Base-by-base conservation (phyloP, 2,888 invertebrate species). In the Meiosimyza platycephala region DNA sequence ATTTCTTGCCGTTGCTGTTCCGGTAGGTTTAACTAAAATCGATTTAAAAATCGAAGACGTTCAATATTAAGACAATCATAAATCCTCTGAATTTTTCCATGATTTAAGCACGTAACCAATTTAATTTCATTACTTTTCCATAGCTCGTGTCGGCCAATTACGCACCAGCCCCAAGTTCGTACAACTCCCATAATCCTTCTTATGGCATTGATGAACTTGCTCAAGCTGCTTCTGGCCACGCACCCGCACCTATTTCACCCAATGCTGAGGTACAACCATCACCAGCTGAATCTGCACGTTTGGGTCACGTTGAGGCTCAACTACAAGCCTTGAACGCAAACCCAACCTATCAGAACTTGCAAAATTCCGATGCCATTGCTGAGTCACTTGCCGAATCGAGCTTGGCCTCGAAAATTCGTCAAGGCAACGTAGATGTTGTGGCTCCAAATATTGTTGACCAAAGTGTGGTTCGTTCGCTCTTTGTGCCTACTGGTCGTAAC, bases 361-460 rank as follows among this genome's bases (percentile, higher is more conserved):
- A 83, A 77, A 84, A 82, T 76, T 83, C 84, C 51, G 84, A 85
- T 69, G 81, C 84, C 22, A 83, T 86, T 71, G 82, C 83, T 72
- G 85, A 85, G n/a, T 80, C 84, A 0, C 76, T 86, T 64, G 83
- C 84, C 57, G 82, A 84, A 75, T 78, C 78, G 59, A 80, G 79
- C 71, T 74, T 85, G 78, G 84, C 85, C 60, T 77, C 80, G 73
- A 83, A 81, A 76, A 85, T 86, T 16, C 86, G 85, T 50, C 83
- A 84, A 70, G 85, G 85, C 72, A 80, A 80, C 55, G 78, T 85
- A 71, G 81, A 84, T 75, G 80, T 85, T 72, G 85, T 85, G 11
- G 81, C 85, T 48, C 86, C 86, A 28, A 85, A 85, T 78, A 80
- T 78, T 11, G 83, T 85, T 13, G 80, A 84, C 63, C 84, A 85